Percentiles rank a stretch among this genome's conserved stretches.
Conservation (phyloP, 2,888 invertebrate species). For the Phragmatobia fuliginosa region DNA sequence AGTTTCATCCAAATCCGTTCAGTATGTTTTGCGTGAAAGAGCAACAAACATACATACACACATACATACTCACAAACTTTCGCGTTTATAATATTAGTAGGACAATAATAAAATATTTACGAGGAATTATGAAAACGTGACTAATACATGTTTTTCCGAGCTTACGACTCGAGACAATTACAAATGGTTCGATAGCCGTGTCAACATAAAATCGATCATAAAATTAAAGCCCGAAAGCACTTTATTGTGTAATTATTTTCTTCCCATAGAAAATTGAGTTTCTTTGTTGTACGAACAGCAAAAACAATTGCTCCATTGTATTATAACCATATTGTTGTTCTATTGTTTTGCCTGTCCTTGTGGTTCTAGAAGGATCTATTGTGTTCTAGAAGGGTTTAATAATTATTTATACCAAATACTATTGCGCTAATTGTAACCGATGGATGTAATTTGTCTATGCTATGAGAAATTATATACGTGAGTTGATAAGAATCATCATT, state of each 20-base stretch:
- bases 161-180: background rate
- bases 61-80: too few relatives aligned
- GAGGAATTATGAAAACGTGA: constrained; percentile 8
- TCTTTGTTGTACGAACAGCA: background rate
- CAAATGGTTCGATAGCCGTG: constrained; percentile 1
- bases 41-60: too few relatives aligned
- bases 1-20: too few relatives aligned
- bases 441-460: too few relatives aligned
- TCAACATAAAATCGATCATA: background rate
- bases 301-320: background rate
- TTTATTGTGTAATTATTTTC: constrained; percentile 1
- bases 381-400: background rate
- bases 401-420: background rate
- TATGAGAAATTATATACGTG: too few relatives aligned
- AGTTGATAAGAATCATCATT: too few relatives aligned
- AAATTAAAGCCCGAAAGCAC: background rate
- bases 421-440: background rate
- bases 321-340: background rate
- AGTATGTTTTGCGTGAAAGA: too few relatives aligned
- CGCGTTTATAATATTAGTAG: too few relatives aligned
- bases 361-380: background rate
- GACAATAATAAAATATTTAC: constrained; percentile 11
- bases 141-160: constrained; percentile 12
- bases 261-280: background rate
- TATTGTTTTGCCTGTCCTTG: background rate